phyloP scores from a whole-genome alignment of 2,797 vertebrate species.

The Spatula clypeata region DNA sequence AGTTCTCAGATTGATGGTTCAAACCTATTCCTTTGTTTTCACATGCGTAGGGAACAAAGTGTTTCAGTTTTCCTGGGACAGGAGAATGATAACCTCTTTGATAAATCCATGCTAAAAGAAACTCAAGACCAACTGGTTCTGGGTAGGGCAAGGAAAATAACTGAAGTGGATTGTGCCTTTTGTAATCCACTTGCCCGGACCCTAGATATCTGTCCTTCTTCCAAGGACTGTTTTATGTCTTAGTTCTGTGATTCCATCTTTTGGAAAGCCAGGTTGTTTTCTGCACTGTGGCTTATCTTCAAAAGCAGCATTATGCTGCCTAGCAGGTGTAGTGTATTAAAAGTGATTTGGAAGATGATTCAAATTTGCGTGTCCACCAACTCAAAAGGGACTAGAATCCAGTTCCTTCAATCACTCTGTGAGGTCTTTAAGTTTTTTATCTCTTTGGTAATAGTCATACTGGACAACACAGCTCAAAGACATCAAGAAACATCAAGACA shows the following conservation, averaged over 20 bases:
- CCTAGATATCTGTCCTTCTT: not conserved
- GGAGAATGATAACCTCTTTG: not conserved
- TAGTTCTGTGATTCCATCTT: not conserved
- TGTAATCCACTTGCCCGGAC: not conserved
- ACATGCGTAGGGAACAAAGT: rapidly evolving
- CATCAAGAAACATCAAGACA: not conserved
- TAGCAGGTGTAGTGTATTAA: not conserved
- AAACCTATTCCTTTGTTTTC: not conserved
- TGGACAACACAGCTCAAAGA: not conserved
- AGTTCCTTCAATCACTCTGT: not conserved
- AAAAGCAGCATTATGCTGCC: not conserved
- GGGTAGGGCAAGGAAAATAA: not conserved
- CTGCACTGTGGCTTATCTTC: not conserved
- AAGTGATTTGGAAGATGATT: not conserved
- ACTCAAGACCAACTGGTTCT: not conserved
- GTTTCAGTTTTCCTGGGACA: not conserved
- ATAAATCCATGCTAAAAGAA: not conserved
- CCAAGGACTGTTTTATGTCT: not conserved
- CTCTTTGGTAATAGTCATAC: not conserved
- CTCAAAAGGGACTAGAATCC: rapidly evolving
- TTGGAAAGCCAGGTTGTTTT: not conserved
- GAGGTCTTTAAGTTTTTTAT: not conserved
- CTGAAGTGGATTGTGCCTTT: not conserved
- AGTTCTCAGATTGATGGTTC: not conserved
- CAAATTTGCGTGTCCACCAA: not conserved